A percentile compares a stretch with the other conserved stretches of the same genome.
Evolutionary conservation across 1,140 invertebrate species (phyloP).

Genomic region (Lucilia cuprina): DNA sequence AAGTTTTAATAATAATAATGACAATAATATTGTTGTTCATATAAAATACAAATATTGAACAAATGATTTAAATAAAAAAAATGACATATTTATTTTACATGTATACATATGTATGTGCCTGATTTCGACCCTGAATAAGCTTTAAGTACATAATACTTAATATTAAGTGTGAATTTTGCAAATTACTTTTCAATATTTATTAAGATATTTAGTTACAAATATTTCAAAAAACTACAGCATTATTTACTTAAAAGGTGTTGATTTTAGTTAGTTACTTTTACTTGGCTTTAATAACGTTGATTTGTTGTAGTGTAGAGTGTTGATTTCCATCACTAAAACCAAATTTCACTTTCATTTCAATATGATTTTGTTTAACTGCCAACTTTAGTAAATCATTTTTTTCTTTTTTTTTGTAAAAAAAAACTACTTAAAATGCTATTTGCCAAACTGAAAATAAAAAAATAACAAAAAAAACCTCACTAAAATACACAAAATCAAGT

Average conservation of each 20-base stretch:
- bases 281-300: too few species aligned
- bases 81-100: background rate
- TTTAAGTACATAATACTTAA: background rate
- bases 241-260: background rate
- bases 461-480: background rate
- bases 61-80: background rate
- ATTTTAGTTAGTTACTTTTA: too few species aligned
- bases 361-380: background rate
- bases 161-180: background rate
- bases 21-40: background rate
- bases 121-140: background rate
- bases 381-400: background rate
- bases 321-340: background rate
- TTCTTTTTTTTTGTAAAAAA: too few species aligned
- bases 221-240: background rate
- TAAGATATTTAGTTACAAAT: background rate
- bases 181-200: background rate
- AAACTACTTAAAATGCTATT: constrained; percentile 8
- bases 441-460: background rate
- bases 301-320: background rate
- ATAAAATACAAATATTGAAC: background rate
- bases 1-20: background rate
- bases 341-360: constrained; percentile 12
- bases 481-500: background rate
- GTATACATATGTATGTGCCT: too few species aligned